Conservation (phyloP, 2,797 vertebrate genomes). For the Acanthurus tractus region DNA sequence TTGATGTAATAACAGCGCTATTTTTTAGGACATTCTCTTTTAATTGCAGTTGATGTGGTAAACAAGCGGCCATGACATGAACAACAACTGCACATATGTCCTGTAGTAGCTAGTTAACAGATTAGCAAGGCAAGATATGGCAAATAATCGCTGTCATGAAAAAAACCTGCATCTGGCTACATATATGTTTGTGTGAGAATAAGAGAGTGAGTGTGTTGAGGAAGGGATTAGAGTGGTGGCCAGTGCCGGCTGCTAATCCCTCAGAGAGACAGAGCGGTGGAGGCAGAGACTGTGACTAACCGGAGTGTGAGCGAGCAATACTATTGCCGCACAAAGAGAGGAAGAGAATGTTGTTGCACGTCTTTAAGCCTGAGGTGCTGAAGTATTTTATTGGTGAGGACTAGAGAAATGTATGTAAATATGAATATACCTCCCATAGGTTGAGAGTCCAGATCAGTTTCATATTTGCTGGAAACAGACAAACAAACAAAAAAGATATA, state of each 20-base stretch:
- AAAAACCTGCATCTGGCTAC: conserved; percentile 44
- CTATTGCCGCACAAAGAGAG: conserved; percentile 19
- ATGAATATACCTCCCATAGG: neutral
- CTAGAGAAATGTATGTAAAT: neutral
- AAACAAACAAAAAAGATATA: neutral
- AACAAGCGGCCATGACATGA: conserved; percentile 31
- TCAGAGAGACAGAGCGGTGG: conserved; percentile 65
- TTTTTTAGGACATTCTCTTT: conserved; percentile 4
- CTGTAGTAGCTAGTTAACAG: conserved; percentile 68
- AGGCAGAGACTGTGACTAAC: conserved; percentile 74
- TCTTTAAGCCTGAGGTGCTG: conserved; percentile 9
- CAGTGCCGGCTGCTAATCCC: conserved; percentile 71
- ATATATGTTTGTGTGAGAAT: conserved; percentile 35
- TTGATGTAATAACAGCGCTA: neutral
- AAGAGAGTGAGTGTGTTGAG: conserved; percentile 69
- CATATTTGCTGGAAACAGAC: neutral
- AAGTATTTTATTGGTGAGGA: neutral
- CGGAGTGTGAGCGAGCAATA: conserved; percentile 41
- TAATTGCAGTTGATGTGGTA: neutral
- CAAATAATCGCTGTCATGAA: conserved; percentile 30
- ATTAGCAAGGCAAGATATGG: conserved; percentile 65
- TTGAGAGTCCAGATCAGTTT: neutral
- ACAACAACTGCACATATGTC: conserved; percentile 23
- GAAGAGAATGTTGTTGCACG: conserved; percentile 9
- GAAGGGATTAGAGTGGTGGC: conserved; percentile 74